Evolutionary conservation across 2,797 vertebrate genomes (phyloP), one percentile per base, ranked within the genome.

Genomic region (Euthynnus affinis): DNA sequence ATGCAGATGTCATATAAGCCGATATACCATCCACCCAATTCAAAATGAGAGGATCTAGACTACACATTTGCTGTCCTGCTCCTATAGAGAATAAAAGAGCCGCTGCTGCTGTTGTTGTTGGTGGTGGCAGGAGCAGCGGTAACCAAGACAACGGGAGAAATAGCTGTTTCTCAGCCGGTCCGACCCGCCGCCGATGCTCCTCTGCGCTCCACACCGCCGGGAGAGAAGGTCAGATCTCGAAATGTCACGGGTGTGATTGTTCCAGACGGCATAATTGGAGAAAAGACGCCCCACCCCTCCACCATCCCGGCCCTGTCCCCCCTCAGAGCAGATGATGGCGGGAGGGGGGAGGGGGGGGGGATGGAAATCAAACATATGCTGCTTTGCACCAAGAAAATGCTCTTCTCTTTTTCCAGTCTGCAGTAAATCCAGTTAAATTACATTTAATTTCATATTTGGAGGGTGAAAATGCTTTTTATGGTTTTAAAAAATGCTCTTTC

Each of bases 221-320:
- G 91, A 90, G 92, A 96, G 92, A 95, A 95, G 95, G 94, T 96
- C 95, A 95, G 91, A 91, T 91, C 94, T 89, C 82, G 85, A 95
- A 95, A 96, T 95, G 95, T 95, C 95, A 96, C 92, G 64, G 90
- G 76, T 90, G 87, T 94, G 94, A 95, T 94, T 94, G 93, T 94
- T 93, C 93, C 94, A 94, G 93, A 94, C 92, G 90, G 94, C 90
- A 94, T 95, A 95, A 95, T 95, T 96, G 92, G 91, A 95, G 90
- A 92, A 91, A 93, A 87, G 82, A 90, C 60, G 49, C 72, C 70
- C 70, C 79, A 25, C 59, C 81, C 64, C 77, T 68, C 69, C 85
- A 60, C 73, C 82, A 49, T 46, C 74, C 71, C 20, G 4, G 34
- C 66, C 53, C 69, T 20, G 27, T 17, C 56, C 74, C 49, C 57